Percentiles rank a stretch among this genome's conserved stretches.
Conservation (phyloP, 2,797 vertebrate species). For the Agapornis canus region DNA sequence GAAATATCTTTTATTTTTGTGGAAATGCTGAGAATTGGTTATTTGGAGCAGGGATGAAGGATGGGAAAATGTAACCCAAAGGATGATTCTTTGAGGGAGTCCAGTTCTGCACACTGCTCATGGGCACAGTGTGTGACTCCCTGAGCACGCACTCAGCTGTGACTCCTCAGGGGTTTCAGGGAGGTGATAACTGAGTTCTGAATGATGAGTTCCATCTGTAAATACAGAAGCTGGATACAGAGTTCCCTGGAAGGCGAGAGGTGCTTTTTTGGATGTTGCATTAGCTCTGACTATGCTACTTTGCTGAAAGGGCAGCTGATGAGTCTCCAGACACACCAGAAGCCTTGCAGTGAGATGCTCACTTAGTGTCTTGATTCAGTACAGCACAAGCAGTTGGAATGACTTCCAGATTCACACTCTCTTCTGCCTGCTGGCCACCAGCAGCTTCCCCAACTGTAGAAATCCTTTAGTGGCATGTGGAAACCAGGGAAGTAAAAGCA, state of each 20-base stretch:
- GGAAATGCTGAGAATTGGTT: background rate
- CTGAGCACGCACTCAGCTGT: constrained; percentile 12
- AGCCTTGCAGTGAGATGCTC: background rate
- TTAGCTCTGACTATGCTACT: background rate
- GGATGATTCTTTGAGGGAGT: background rate
- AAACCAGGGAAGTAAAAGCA: background rate
- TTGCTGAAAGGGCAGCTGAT: background rate
- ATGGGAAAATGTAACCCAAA: background rate
- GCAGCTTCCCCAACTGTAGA: background rate
- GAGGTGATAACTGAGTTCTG: constrained; percentile 29
- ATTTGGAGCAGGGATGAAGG: background rate
- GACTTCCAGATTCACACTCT: background rate
- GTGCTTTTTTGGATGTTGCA: background rate
- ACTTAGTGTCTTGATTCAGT: background rate
- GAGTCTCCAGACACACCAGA: background rate
- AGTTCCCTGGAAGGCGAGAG: background rate
- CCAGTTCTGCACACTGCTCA: background rate
- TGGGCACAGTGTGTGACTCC: constrained; percentile 27
- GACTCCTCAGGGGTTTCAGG: constrained; percentile 29
- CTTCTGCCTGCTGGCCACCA: background rate
- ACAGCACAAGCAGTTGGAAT: fast-evolving
- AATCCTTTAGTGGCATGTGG: background rate
- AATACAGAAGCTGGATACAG: background rate
- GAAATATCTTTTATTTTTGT: background rate
- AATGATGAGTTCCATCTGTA: background rate